Conservation (phyloP, 2,797 vertebrate genomes). For the Chelonia mydas region DNA sequence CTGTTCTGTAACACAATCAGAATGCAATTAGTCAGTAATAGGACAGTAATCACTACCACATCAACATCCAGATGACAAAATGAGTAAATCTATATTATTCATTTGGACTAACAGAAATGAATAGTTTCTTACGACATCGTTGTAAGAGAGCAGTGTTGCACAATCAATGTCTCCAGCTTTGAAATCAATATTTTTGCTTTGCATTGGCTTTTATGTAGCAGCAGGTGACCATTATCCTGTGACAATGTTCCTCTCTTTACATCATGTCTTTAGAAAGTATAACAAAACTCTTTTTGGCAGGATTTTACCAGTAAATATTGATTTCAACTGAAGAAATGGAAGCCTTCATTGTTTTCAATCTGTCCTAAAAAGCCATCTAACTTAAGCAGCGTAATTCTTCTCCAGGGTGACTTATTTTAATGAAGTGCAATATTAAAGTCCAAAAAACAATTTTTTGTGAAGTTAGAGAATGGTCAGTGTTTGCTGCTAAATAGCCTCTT, state of each 20-base stretch:
- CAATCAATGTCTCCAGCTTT: not conserved
- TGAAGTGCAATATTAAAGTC: not conserved
- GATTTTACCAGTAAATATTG: conserved; percentile 30
- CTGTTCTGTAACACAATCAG: not conserved
- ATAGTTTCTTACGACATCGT: not conserved
- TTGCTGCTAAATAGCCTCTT: conserved; percentile 43
- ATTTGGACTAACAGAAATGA: conserved; percentile 33
- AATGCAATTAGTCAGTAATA: not conserved
- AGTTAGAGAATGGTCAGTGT: not conserved
- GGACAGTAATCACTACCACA: conserved; percentile 1
- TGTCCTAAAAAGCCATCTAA: not conserved
- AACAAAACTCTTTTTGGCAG: not conserved
- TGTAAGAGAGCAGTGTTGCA: not conserved
- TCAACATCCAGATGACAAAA: not conserved
- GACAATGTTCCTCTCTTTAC: not conserved
- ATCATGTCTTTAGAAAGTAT: not conserved
- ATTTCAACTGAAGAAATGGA: not conserved
- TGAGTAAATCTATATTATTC: conserved; percentile 1
- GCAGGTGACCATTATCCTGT: not conserved
- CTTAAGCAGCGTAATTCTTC: not conserved
- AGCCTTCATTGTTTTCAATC: not conserved
- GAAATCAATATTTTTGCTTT: not conserved
- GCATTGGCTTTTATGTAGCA: not conserved
- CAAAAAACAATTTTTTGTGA: not conserved
- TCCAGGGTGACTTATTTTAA: not conserved